phyloP scores from a whole-genome alignment of 2,113 vertebrate genomes.

The Girardinichthys multiradiatus region DNA sequence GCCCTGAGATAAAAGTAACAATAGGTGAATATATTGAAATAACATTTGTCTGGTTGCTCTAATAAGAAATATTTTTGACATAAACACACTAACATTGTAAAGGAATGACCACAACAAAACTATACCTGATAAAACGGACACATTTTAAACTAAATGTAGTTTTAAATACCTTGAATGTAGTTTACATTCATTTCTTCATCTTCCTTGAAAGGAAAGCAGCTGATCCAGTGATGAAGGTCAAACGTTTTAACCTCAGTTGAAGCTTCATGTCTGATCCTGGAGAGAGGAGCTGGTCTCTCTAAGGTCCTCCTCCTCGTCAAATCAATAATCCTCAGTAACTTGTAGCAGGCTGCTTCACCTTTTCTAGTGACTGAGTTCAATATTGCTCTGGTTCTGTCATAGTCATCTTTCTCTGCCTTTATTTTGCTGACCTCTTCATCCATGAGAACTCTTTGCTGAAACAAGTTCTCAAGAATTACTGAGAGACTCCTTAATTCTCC shows the following conservation, averaged over 20 bases:
- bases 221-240: conserved; percentile 26
- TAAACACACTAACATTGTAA: too few species aligned
- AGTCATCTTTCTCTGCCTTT: conserved; percentile 5
- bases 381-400: conserved; percentile 6
- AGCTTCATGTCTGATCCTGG: neutral
- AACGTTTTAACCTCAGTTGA: neutral
- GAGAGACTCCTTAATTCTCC: conserved; percentile 3
- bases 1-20: conserved; percentile 17
- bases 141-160: too few species aligned
- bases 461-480: conserved; percentile 37
- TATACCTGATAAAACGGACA: too few species aligned
- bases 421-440: conserved; percentile 23
- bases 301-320: neutral
- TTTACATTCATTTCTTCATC: neutral
- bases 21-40: neutral
- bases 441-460: neutral
- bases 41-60: neutral
- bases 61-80: too few species aligned
- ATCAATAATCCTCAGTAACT: conserved; percentile 36
- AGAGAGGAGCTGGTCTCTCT: neutral
- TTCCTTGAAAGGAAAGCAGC: conserved; percentile 20
- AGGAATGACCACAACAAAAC: too few species aligned
- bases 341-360: conserved; percentile 19
- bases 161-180: conserved; percentile 7
- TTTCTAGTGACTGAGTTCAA: conserved; percentile 5